Conservation (phyloP, 2,113 vertebrate species). For the Toxostoma redivivum region DNA sequence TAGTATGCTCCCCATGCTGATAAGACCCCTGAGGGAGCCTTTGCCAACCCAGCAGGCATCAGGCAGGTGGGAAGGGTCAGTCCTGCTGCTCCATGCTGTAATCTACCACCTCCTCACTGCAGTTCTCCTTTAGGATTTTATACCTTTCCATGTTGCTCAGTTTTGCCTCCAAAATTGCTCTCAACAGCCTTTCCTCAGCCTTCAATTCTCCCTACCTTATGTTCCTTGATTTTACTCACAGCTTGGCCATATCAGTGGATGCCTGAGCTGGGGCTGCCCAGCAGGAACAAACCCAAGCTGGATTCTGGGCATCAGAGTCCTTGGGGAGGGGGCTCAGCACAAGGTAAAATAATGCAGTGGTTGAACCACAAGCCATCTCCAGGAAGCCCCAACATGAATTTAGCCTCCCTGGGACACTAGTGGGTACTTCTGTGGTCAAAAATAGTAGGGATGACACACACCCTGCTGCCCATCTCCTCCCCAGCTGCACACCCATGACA, state of each 20-base stretch:
- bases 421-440: background rate
- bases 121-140: background rate
- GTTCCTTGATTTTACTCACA: fast-evolving
- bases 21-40: background rate
- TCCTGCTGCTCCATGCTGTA: background rate
- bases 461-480: background rate
- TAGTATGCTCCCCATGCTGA: background rate
- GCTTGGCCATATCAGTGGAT: fast-evolving
- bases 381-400: background rate
- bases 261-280: fast-evolving
- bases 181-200: fast-evolving
- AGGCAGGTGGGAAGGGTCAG: background rate
- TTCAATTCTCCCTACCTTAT: background rate
- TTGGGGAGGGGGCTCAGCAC: background rate
- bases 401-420: background rate
- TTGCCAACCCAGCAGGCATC: background rate
- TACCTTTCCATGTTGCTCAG: background rate
- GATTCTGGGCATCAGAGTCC: fast-evolving
- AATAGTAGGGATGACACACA: constrained; percentile 32
- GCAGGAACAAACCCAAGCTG: fast-evolving
- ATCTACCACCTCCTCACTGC: background rate
- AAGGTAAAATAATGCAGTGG: background rate
- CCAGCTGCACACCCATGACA: background rate
- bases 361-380: fast-evolving
- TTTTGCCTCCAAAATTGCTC: background rate